These are phyloP conservation scores for Hippopotamyrus pictus DNA, from an alignment of 2,797 vertebrate genomes.

Conservation along the genomic window DNA sequence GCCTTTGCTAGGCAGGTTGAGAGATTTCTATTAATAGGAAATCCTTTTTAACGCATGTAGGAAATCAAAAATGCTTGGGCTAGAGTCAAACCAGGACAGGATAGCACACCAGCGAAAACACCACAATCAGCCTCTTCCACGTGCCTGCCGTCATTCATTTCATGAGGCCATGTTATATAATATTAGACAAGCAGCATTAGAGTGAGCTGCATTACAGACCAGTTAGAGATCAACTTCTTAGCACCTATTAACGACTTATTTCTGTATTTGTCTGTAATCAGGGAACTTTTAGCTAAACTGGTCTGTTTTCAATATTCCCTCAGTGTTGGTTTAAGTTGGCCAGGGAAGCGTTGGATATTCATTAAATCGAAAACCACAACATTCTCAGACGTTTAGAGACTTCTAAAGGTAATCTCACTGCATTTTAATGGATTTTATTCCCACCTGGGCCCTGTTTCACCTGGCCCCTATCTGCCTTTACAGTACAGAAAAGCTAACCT, in stretches of 20 bases:
- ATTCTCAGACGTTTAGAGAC: slow-evolving; percentile 47
- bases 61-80: slow-evolving; percentile 19
- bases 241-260: neutral
- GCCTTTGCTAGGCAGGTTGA: slow-evolving; percentile 13
- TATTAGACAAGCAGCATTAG: neutral
- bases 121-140: neutral
- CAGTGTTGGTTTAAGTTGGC: slow-evolving; percentile 38
- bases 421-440: slow-evolving; percentile 41
- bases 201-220: neutral
- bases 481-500: slow-evolving; percentile 30
- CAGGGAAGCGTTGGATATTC: slow-evolving; percentile 39
- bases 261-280: neutral
- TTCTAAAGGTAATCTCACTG: slow-evolving; percentile 43
- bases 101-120: neutral
- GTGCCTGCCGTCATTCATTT: neutral
- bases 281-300: neutral
- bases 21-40: slow-evolving; percentile 24
- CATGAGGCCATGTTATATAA: neutral
- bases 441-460: slow-evolving; percentile 39
- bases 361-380: slow-evolving; percentile 46
- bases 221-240: neutral
- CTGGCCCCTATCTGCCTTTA: slow-evolving; percentile 32
- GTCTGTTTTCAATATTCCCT: neutral
- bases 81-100: slow-evolving; percentile 10
- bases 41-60: slow-evolving; percentile 19